Base-by-base conservation (phyloP, 2,113 vertebrate species). In the Leiothrix lutea region DNA sequence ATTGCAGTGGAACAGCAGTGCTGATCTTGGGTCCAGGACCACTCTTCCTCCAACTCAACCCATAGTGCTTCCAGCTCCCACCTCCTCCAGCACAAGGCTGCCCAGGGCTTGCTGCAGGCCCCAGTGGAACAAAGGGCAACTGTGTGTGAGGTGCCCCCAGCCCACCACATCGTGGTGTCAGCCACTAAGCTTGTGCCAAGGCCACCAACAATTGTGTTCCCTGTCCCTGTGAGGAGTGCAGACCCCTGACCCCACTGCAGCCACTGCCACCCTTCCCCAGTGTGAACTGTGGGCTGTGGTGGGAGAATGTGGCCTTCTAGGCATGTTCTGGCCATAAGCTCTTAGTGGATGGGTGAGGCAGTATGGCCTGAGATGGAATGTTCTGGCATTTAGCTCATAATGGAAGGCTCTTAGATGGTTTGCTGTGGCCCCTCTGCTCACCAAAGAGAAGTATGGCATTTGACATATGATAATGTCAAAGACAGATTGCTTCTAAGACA, bases 111-210 rank as follows among this genome's bases (percentile, higher is more conserved):
- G 51, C 21, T 42, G 42, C 31, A 40, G 50, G 36, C 29, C 35
- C 18, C 36, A 35, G 45, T 0, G 0, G 54, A 54, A 29, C 26
- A 33, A 51, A 44, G 23, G 38, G 9, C 4, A 9, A 35, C 36
- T 23, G 14, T 0, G 1, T 33, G 45, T 18, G 44, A 53, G 54
- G 19, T 19, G 38, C 19, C 9, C 22, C 47, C 28, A 44, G 45
- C 7, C 45, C 31, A 35, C 38, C 26, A 42, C 2, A 6, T 22
- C 6, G 3, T 22, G 31, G 38, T 33, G 64, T 38, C 47, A 58
- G n/a, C 38, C 33, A 23, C 72, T 12, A 28, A 28, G 28, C 38
- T 60, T 54, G 6, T 60, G 36, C 45, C 38, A 51, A 19, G 36
- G 14, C 18, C 53, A 53, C 33, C 42, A 38, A 12, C 1, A 0